Base-by-base conservation (phyloP, 2,113 vertebrate species). In the Pandion haliaetus region DNA sequence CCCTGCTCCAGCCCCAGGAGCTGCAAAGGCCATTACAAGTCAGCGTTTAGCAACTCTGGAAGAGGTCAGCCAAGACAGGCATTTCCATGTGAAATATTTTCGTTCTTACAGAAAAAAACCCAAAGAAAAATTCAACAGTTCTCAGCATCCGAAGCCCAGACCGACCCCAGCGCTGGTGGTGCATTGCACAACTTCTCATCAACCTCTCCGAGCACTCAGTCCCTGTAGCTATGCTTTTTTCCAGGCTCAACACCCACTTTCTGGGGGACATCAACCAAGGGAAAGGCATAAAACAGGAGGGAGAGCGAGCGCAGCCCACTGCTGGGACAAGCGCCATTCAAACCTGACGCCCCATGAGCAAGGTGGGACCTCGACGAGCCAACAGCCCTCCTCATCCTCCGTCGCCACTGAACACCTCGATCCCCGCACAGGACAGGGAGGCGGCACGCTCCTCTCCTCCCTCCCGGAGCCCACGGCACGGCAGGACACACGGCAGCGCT, bases 31-130 rank as follows among this genome's bases (percentile, higher is more conserved):
- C 94, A 82, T 94, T 95, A 87, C 32, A 94, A 96, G 90, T 17
- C 92, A 91, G 94, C 36, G 6, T 38, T 86, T 2, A 50, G 88
- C 71, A 91, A 20, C 47, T 61, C 55, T 21, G 63, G 50, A 55
- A 66, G 73, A 95, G 93, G 97, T 97, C 95, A 94, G 96, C 96
- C 97, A 97, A 95, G 82, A 96, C 76, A 94, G 59, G 34, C 76
- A 86, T 84, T 96, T 98, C 97, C 90, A 96, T 6, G 73, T 12
- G 21, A 44, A 65, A 84, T 55, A 82, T 18, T 96, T 96, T 95
- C 77, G 88, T 71, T 78, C 95, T 97, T 66, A 63, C 4, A 34
- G 18, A 10, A 16, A 24, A 21, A 6, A 36, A 17, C 17, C 8
- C 82, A 87, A 92, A 85, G 6, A 82, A 74, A 89, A 95, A 92